Percentiles rank a stretch among this genome's conserved stretches.
These are phyloP conservation scores for Apamea sordens DNA, from an alignment of 2,888 invertebrate species.

Conservation along the genomic window DNA sequence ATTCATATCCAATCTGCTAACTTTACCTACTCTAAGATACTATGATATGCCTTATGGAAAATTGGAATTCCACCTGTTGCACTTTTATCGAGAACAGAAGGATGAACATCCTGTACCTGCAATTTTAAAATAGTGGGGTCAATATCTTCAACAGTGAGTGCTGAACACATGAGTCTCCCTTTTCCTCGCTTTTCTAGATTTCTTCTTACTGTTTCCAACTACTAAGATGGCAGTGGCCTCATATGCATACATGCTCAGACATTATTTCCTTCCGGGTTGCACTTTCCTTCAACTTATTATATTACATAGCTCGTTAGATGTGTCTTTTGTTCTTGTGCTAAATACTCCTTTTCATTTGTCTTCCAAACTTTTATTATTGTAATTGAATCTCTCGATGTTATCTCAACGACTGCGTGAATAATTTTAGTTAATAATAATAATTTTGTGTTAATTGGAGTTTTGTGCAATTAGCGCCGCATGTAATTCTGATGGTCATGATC, in stretches of 20 bases:
- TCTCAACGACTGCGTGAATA: constrained; percentile 17
- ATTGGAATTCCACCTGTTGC: neutral
- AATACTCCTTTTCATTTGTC: neutral
- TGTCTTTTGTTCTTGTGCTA: constrained; percentile 3
- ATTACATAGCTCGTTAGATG: neutral
- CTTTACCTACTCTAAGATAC: neutral
- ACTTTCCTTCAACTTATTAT: neutral
- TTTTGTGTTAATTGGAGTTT: constrained; percentile 33
- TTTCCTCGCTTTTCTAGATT: neutral
- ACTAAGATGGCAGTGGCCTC: neutral
- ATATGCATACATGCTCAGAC: neutral
- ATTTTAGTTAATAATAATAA: too few species aligned
- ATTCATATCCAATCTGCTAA: neutral
- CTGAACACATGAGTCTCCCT: neutral
- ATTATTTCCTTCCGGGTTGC: neutral
- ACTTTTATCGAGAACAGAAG: neutral
- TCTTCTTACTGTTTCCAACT: neutral
- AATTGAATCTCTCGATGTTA: constrained; percentile 22
- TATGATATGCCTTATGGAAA: neutral
- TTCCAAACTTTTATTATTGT: constrained; percentile 7
- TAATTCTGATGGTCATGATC: constrained; percentile 35
- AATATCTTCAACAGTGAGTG: neutral
- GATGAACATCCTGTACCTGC: neutral
- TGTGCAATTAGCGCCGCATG: constrained; percentile 33
- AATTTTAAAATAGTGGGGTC: neutral